phyloP scores from a whole-genome alignment of 1,140 invertebrate species.

The Hyposmocoma kahamanoa region DNA sequence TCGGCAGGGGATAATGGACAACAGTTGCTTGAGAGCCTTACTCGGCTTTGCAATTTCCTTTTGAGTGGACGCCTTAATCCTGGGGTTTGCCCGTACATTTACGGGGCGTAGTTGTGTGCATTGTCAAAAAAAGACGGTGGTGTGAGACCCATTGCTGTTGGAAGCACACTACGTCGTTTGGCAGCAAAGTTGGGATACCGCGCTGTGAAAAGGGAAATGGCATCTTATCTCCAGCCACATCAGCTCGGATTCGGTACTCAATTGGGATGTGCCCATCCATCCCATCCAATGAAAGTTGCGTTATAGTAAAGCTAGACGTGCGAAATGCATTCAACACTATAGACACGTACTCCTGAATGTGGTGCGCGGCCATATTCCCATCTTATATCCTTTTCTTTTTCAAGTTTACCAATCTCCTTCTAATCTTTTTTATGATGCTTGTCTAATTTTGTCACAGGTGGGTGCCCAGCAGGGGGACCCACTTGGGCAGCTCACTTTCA shows the following conservation, averaged over 20 bases:
- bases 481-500: conserved; percentile 6
- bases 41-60: conserved; percentile 9
- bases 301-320: conserved; percentile 4
- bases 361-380: neutral
- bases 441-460: conserved; percentile 6
- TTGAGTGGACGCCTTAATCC: neutral
- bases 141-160: conserved; percentile 7
- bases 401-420: conserved; percentile 1
- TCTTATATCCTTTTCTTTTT: conserved; percentile 6
- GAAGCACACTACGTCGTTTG: conserved; percentile 3
- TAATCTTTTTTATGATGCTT: conserved; percentile 1
- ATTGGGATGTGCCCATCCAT: neutral
- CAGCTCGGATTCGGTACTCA: conserved; percentile 6
- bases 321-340: conserved; percentile 6
- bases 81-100: conserved; percentile 5
- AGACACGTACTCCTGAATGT: neutral
- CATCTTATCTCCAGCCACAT: neutral
- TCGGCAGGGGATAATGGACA: conserved; percentile 9
- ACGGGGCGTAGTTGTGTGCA: conserved; percentile 10
- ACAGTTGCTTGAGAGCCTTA: conserved; percentile 4
- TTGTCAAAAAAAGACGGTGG: conserved; percentile 9
- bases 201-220: neutral
- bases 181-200: conserved; percentile 3
- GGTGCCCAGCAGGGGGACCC: conserved; percentile 10
- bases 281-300: neutral